phyloP scores from a whole-genome alignment of 1,140 invertebrate species.

The Drosophila mayri region DNA sequence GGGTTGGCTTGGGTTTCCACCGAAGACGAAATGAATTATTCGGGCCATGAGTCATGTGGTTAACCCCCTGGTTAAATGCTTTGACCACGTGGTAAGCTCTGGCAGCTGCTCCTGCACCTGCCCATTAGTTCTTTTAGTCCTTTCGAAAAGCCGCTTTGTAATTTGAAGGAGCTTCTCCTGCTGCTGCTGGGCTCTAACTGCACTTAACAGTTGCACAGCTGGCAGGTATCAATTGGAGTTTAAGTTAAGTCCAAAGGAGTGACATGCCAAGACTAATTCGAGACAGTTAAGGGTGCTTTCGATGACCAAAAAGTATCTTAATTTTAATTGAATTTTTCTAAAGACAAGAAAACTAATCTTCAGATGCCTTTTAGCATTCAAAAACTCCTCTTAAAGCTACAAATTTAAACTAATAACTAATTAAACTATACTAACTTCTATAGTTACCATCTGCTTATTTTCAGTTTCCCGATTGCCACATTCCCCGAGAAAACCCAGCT shows the following conservation, averaged over 20 bases:
- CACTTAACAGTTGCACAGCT: conserved; percentile 75
- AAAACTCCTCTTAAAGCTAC: neutral
- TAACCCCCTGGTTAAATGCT: conserved; percentile 39
- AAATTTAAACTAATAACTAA: neutral
- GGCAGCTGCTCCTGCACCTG: conserved; percentile 38
- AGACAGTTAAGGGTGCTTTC: conserved; percentile 9
- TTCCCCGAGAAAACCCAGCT: neutral
- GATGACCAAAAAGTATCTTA: neutral
- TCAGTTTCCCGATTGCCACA: neutral
- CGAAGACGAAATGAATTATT: conserved; percentile 24
- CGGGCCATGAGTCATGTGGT: conserved; percentile 40
- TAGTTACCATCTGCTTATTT: neutral
- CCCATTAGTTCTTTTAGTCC: conserved; percentile 63
- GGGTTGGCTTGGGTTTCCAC: conserved; percentile 22
- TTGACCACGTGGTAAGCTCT: conserved; percentile 51
- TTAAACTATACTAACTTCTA: neutral
- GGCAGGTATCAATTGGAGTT: conserved; percentile 22
- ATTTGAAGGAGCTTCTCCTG: conserved; percentile 60
- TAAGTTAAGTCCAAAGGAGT: conserved; percentile 8
- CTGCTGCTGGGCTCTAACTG: conserved; percentile 58
- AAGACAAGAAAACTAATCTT: too few species aligned
- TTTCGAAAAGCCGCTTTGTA: conserved; percentile 70
- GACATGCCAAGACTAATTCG: conserved; percentile 35
- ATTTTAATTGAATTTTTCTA: neutral
- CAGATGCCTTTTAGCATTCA: too few species aligned